phyloP scores from a whole-genome alignment of 2,888 invertebrate species.

The Lumbricus terrestris region DNA sequence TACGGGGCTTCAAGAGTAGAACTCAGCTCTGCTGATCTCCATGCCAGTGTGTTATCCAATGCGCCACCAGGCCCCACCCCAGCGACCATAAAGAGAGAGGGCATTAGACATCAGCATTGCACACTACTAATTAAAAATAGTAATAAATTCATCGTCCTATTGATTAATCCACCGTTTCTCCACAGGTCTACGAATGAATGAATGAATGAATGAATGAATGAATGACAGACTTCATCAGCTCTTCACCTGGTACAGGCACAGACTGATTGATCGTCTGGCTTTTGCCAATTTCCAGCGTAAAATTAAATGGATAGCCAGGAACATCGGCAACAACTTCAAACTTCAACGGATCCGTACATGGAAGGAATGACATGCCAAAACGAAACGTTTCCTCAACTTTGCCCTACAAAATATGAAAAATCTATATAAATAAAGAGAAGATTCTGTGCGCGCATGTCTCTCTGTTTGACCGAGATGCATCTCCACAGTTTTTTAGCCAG shows the following conservation, averaged over 20 bases:
- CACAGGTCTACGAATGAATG: neutral
- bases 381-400: neutral
- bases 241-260: neutral
- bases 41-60: no score
- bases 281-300: neutral
- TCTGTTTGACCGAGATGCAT: no score
- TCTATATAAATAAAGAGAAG: no score
- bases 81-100: no score
- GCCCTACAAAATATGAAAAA: neutral
- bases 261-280: neutral
- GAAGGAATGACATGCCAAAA: neutral
- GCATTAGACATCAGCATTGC: no score
- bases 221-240: neutral
- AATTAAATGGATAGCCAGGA: neutral
- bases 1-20: no score
- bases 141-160: neutral
- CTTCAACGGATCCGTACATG: neutral
- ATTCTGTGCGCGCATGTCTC: no score
- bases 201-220: neutral
- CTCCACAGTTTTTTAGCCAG: no score
- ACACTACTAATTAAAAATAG: no score
- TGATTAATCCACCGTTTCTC: neutral
- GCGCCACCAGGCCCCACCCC: no score
- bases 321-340: neutral
- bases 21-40: no score